A percentile compares a stretch with the other conserved stretches of the same genome.
These are phyloP conservation scores for Salvelinus sp. DNA, from an alignment of 2,113 vertebrate genomes.

Conservation along the genomic window DNA sequence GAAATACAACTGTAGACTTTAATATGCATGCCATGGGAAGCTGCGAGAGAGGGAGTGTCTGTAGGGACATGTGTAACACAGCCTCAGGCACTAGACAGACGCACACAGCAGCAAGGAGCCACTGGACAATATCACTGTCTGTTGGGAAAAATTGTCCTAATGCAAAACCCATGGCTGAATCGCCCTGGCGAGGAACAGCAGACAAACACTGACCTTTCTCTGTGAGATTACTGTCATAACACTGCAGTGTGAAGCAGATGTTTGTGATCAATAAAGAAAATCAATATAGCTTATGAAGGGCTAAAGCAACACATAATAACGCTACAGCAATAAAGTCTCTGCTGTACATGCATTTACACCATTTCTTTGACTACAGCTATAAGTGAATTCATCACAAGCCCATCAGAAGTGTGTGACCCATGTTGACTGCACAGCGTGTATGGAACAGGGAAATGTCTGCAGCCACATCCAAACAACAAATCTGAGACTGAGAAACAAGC, in stretches of 20 bases:
- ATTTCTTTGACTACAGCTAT: neutral
- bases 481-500: neutral
- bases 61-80: neutral
- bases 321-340: neutral
- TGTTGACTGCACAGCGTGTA: neutral
- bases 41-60: neutral
- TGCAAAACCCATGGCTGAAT: neutral
- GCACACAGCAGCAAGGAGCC: neutral
- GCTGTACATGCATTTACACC: neutral
- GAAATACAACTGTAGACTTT: too few species aligned
- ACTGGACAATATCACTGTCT: neutral
- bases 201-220: neutral
- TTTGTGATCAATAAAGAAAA: constrained; percentile 2
- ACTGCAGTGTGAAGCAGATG: neutral
- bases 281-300: neutral
- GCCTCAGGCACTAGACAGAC: neutral
- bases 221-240: neutral
- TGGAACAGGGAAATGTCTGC: neutral
- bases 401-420: neutral
- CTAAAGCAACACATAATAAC: neutral
- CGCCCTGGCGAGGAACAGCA: neutral
- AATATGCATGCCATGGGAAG: neutral
- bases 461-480: neutral
- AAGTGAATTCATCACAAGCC: too few species aligned
- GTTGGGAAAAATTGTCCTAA: neutral